Evolutionary conservation across 1,140 invertebrate genomes (phyloP), one percentile per base, ranked within the genome.

Genomic region (Nephila pilipes): DNA sequence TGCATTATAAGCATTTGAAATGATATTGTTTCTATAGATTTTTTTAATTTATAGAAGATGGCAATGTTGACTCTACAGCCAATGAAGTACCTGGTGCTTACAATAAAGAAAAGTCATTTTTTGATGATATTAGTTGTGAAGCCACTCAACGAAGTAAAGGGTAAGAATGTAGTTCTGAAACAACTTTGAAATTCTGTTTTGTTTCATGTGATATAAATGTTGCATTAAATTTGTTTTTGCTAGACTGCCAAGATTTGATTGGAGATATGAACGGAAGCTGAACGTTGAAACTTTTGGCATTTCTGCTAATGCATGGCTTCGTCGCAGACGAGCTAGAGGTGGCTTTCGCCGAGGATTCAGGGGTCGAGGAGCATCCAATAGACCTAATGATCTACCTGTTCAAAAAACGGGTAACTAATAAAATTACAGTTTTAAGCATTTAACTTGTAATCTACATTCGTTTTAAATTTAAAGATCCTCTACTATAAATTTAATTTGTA

Each of bases 211-310:
- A 85, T 29, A 79, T 93, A 81, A 85, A 94, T 95, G 25, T 94
- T 65, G 69, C 25, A 46, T 36, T 32, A 46, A 90, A 79, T 18
- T 69, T 58, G 16, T 63, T 90, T 32, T 5, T 54, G 96, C 95
- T 85, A 96, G 95, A 92, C 95, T 95, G 85, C 97, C 97, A 95
- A 97, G 98, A 94, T 98, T 98, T 94, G 99, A 99, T 96, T 99
- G 99, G 99, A 97, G 98, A 95, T 98, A 98, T 94, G 99, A 99
- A 96, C 97, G 98, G 83, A 99, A 99, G 96, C 96, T 99, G 83
- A 99, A 99, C 96, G 98, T 97, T 29, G 99, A 99, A 96, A 99
- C 99, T 57, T 99, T 99, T 96, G 99, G 99, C 85, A 97, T 99
- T 38, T 92, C 90, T 25, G 79, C 75, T 10, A 89, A 75, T 16